Percentiles rank a stretch among this genome's conserved stretches.
phyloP scores from a whole-genome alignment of 2,113 vertebrate species.

The Sinocyclocheilus grahami region DNA sequence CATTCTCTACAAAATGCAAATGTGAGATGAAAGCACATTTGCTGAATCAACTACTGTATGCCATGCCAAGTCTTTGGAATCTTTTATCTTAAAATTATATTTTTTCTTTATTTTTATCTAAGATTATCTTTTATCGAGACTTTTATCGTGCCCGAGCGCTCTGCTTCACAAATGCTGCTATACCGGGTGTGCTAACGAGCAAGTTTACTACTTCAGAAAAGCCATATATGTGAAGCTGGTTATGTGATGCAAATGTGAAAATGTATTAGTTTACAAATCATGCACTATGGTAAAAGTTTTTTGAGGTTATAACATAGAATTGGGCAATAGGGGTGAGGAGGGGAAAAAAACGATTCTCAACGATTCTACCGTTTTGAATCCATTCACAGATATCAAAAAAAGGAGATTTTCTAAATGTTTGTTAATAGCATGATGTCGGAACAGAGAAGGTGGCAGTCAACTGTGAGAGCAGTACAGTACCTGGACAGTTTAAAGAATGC shows the following conservation, averaged over 20 bases:
- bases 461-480: too few relatives aligned
- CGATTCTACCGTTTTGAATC: neutral
- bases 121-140: neutral
- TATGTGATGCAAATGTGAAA: neutral
- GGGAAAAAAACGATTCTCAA: too few relatives aligned
- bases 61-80: neutral
- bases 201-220: neutral
- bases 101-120: too few relatives aligned
- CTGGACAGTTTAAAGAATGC: too few relatives aligned
- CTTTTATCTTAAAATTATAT: neutral
- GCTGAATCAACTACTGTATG: neutral
- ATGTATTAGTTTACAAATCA: neutral
- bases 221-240: neutral
- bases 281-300: neutral
- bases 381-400: neutral
- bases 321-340: neutral
- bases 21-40: neutral
- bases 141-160: neutral
- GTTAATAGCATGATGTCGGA: neutral
- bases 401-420: neutral
- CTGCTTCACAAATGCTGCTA: neutral
- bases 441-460: neutral
- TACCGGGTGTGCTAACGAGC: neutral
- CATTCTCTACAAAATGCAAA: neutral
- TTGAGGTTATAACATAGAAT: neutral